Percentiles rank a stretch among this genome's conserved stretches.
These are phyloP conservation scores for Polydrusus pterygomalis DNA, from an alignment of 2,888 invertebrate species.

Conservation along the genomic window DNA sequence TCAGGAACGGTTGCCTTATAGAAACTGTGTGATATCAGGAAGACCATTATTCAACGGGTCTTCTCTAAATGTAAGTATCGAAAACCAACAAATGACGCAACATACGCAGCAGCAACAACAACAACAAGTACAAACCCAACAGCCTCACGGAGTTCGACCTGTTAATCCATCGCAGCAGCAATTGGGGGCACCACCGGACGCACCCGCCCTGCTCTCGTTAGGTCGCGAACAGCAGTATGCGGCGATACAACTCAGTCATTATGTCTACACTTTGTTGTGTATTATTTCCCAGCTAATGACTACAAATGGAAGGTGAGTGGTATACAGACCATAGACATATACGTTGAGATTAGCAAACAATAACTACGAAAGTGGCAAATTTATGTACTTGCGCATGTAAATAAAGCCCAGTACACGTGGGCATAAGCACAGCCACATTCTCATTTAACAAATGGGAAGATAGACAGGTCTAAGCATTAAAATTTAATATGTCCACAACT, in stretches of 20 bases:
- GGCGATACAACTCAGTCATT: conserved; percentile 88
- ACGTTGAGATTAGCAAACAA: too few relatives aligned
- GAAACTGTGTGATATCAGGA: conserved; percentile 73
- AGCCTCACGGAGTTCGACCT: conserved; percentile 45
- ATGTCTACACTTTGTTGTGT: conserved; percentile 89
- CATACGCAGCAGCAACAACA: background rate
- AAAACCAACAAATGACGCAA: conserved; percentile 53
- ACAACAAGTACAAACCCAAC: conserved; percentile 35
- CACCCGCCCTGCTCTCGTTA: conserved; percentile 72
- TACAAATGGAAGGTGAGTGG: conserved; percentile 80
- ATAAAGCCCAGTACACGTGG: too few relatives aligned
- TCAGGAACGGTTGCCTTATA: conserved; percentile 73
- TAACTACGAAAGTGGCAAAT: too few relatives aligned
- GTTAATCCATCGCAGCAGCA: conserved; percentile 54
- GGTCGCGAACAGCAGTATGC: conserved; percentile 81
- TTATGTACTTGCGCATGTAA: too few relatives aligned
- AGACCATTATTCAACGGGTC: conserved; percentile 71
- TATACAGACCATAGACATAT: too few relatives aligned
- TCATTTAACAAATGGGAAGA: too few relatives aligned
- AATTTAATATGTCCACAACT: too few relatives aligned
- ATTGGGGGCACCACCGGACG: conserved; percentile 65
- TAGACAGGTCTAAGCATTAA: too few relatives aligned
- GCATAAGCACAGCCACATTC: too few relatives aligned
- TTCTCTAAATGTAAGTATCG: conserved; percentile 58
- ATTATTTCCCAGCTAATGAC: conserved; percentile 94